Evolutionary conservation across 2,113 vertebrate species (phyloP).

Genomic region (Siniperca knerii): DNA sequence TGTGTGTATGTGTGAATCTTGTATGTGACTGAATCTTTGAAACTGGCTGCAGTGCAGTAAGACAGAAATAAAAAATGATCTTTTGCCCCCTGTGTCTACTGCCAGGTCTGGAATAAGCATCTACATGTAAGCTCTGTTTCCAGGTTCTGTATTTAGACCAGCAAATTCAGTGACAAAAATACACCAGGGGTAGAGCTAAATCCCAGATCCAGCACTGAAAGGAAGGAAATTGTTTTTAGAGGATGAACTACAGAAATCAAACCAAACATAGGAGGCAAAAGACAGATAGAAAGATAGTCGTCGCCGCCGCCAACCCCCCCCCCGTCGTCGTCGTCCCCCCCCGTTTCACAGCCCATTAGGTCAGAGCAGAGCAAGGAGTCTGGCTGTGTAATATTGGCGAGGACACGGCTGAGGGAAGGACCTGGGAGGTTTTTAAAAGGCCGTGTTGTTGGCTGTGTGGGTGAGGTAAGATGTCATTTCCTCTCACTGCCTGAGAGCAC

Average conservation of each 20-base stretch:
- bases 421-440: conserved; percentile 74
- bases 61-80: not conserved
- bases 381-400: conserved; percentile 49
- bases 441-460: conserved; percentile 48
- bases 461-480: conserved; percentile 72
- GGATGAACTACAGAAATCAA: not conserved
- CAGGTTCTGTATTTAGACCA: not conserved
- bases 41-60: not conserved
- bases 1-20: too few relatives aligned
- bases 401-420: conserved; percentile 47
- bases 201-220: not conserved
- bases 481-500: conserved; percentile 62
- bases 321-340: too few relatives aligned
- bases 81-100: not conserved
- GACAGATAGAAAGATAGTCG: conserved; percentile 1
- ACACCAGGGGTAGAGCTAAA: not conserved
- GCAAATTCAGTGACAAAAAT: not conserved
- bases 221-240: not conserved
- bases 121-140: not conserved
- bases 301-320: not conserved
- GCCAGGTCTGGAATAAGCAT: not conserved
- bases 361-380: conserved; percentile 57
- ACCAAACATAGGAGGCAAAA: not conserved
- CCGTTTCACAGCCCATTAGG: conserved; percentile 71
- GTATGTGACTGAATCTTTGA: not conserved